Base-by-base conservation (phyloP, 2,888 invertebrate species). In the Catotricha subobsoleta region DNA sequence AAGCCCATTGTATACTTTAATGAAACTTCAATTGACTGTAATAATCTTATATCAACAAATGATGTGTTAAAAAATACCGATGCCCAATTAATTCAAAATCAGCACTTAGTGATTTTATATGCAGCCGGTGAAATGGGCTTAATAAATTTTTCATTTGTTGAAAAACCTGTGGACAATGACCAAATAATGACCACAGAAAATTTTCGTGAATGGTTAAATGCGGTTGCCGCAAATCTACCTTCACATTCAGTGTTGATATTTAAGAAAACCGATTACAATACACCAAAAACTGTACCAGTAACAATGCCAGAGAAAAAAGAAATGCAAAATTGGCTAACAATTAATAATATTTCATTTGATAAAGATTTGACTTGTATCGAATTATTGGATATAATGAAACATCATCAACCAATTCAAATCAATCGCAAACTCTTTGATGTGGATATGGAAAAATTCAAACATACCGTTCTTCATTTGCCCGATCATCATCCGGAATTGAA, bases 121-220 rank as follows among this genome's bases (percentile, higher is more conserved):
- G 36, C 36, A 6, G 36, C 36, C 23, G 23, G 23, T 25, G 23
- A 36, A 3, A 25, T 23, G 13, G 36, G 36, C 10, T 16, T 36
- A 9, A 3, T 36, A 10, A 36, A 36, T 20, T 36, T 36, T 25
- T 21, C 36, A 23, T 36, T 36, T 25, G 36, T 36, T 23, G 36
- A 36, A 36, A 23, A 25, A 5, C 15, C 23, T 15, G 20, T 23
- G 4, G 15, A 16, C n/a, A n/a, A n/a, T n/a, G n/a, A n/a, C n/a
- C n/a, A n/a, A n/a, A n/a, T n/a, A n/a, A n/a, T n/a, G 16, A 36
- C 21, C 2, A 36, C 21, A n/a, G 25, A 36, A 16, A 36, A 36
- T 36, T 36, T 36, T n/a, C 13, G 23, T 13, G 36, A 36, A 25
- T 36, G 36, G 36, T 16, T 36, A 15, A 25, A 23, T 2, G 16